Evolutionary conservation across 2,797 vertebrate species (phyloP), one percentile per base, ranked within the genome.

Genomic region (Dipus sagitta): DNA sequence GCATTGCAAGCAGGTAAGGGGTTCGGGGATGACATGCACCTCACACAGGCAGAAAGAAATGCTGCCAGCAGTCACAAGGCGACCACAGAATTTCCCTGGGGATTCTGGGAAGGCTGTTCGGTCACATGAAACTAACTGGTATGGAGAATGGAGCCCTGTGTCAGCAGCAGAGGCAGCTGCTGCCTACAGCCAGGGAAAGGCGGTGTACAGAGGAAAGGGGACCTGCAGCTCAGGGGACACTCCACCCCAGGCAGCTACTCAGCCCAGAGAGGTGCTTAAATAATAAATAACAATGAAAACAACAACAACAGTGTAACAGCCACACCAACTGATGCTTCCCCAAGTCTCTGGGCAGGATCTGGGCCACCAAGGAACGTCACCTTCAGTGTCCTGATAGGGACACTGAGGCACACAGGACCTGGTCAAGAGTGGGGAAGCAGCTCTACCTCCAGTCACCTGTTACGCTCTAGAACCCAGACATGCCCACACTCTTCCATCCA

Each of bases 251-350:
- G 62, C 80, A 58, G 21, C 58, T 18, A 71, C 93, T 88, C 34
- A 58, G 95, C 58, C 38, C 70, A 62, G 76, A 94, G 79, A 96
- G 83, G n/a, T 21, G 32, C 80, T 93, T 95, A 95, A 97, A 96
- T 96, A 96, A 97, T 96, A 97, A 91, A 97, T 95, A 88, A 71
- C 38, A 17, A 14, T 17, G 54, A 58, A 54, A 54, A 93, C 77
- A 91, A 90, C 74, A 91, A 86, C 10, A 6, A 54, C 85, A 32
- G 14, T 84, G 74, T 84, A 84, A 96, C 52, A 77, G 76, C 64
- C 70, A 91, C 76, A 92, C 82, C 74, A 0, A 65, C 86, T 18
- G 28, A 72, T 42, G 78, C 74, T 80, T 80, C 75, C 34, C 18
- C 52, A 42, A 52, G 84, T 75, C 32, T 52, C 38, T 0, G 7